Evolutionary conservation across 1,140 invertebrate genomes (phyloP).

Genomic region (Zophobas morio): DNA sequence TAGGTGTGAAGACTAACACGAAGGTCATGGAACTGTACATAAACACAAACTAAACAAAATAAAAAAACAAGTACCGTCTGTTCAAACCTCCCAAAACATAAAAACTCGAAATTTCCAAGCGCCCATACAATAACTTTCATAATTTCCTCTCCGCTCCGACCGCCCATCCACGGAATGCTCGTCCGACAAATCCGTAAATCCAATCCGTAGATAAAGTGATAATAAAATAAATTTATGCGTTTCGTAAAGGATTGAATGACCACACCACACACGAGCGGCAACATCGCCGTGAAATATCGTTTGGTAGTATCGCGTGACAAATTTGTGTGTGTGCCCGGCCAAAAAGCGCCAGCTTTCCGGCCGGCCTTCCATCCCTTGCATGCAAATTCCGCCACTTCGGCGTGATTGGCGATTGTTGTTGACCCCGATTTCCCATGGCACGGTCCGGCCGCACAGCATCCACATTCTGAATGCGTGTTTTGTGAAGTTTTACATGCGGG

Average conservation of each 20-base stretch:
- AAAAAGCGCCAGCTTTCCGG: too few relatives aligned
- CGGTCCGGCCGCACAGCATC: background rate
- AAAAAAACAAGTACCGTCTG: too few relatives aligned
- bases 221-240: slow-evolving; percentile 41
- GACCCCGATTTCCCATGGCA: slow-evolving; percentile 30
- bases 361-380: background rate
- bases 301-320: slow-evolving; percentile 48
- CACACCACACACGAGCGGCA: slow-evolving; percentile 48
- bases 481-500: slow-evolving; percentile 42
- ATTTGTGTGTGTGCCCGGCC: slow-evolving; percentile 42
- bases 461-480: slow-evolving; percentile 18
- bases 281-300: slow-evolving; percentile 48
- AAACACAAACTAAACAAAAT: too few relatives aligned
- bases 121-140: too few relatives aligned
- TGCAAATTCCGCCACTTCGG: slow-evolving; percentile 12
- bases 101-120: too few relatives aligned
- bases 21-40: too few relatives aligned
- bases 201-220: slow-evolving; percentile 39
- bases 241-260: slow-evolving; percentile 48
- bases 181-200: background rate
- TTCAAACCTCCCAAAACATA: too few relatives aligned
- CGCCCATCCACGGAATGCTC: too few relatives aligned
- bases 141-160: too few relatives aligned
- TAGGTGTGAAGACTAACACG: too few relatives aligned
- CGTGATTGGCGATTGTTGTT: slow-evolving; percentile 16